A percentile compares a stretch with the other conserved stretches of the same genome.
phyloP scores from a whole-genome alignment of 2,113 vertebrate genomes.

The Hippopotamus amphibius region DNA sequence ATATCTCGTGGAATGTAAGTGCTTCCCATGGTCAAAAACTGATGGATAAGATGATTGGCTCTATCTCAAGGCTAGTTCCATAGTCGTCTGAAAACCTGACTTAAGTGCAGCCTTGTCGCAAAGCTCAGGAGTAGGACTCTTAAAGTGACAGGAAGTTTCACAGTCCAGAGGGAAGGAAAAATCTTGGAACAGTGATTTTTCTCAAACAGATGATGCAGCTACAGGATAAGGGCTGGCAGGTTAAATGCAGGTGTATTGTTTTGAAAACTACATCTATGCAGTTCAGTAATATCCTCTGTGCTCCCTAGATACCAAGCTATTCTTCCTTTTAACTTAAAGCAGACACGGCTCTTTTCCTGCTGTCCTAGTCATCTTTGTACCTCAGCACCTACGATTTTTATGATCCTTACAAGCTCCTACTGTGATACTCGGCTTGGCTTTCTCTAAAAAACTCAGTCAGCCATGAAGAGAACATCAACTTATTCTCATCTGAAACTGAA shows the following conservation, averaged over 20 bases:
- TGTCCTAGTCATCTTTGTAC: not conserved
- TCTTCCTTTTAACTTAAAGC: not conserved
- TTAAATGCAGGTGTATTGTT: slow-evolving; percentile 22
- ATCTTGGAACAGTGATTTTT: not conserved
- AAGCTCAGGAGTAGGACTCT: not conserved
- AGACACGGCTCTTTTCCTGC: not conserved
- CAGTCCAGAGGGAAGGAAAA: not conserved
- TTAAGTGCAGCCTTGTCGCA: not conserved
- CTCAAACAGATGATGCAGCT: not conserved
- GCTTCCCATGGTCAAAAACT: not conserved
- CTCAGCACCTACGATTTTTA: not conserved
- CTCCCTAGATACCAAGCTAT: not conserved
- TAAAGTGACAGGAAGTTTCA: not conserved
- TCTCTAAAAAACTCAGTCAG: slow-evolving; percentile 34
- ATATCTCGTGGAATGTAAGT: not conserved
- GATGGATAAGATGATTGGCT: not conserved
- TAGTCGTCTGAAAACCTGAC: not conserved
- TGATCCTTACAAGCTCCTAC: not conserved
- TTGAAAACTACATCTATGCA: slow-evolving; percentile 15
- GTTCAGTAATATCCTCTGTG: not conserved
- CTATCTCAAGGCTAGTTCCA: not conserved
- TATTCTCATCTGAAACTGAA: slow-evolving; percentile 2
- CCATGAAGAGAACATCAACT: not conserved
- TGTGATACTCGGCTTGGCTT: not conserved
- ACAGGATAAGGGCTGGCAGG: not conserved